Evolutionary conservation across 2,797 vertebrate species (phyloP).

Genomic region (Meda fulgida): DNA sequence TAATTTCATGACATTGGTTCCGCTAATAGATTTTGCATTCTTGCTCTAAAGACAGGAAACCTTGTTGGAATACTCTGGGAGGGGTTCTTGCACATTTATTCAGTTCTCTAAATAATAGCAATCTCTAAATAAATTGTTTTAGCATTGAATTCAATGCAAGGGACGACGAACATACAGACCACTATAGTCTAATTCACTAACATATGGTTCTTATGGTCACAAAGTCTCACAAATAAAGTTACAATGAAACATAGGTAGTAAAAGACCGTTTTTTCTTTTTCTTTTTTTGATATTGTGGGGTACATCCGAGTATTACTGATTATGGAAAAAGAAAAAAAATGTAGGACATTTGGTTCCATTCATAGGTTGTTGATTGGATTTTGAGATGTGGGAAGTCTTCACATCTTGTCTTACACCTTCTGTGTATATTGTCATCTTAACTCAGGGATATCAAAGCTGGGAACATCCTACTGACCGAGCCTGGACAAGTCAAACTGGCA

Average conservation of each 20-base stretch:
- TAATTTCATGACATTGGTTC: background rate
- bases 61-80: background rate
- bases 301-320: background rate
- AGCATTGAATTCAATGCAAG: background rate
- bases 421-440: conserved; percentile 4
- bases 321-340: background rate
- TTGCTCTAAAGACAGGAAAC: background rate
- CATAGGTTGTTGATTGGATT: background rate
- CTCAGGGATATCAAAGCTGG: conserved; percentile 97
- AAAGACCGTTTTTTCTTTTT: background rate
- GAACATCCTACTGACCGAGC: conserved; percentile 97
- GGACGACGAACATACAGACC: background rate
- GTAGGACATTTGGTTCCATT: background rate
- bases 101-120: background rate
- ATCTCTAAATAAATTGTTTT: background rate
- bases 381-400: no score
- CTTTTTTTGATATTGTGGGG: background rate
- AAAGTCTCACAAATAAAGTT: background rate
- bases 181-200: background rate
- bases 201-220: background rate
- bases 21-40: background rate
- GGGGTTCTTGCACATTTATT: background rate
- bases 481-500: conserved; percentile 96
- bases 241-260: background rate
- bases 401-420: no score